Percentiles rank a stretch among this genome's conserved stretches.
These are phyloP conservation scores for Chironomus riparius DNA, from an alignment of 2,888 invertebrate species.

Conservation along the genomic window DNA sequence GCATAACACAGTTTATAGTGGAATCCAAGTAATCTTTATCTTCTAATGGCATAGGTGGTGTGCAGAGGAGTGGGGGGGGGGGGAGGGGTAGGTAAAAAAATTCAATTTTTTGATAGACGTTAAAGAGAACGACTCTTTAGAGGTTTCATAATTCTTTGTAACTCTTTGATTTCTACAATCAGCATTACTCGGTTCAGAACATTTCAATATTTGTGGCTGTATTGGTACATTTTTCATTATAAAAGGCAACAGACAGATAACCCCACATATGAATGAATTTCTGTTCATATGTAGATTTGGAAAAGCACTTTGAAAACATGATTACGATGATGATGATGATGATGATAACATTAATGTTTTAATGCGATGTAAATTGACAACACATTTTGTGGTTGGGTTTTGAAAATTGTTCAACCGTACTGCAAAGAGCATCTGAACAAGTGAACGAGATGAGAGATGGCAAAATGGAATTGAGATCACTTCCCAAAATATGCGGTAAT, in stretches of 20 bases:
- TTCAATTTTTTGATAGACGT: too few relatives aligned
- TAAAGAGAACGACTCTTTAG: too few relatives aligned
- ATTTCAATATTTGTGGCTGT: background rate
- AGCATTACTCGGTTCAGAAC: too few relatives aligned
- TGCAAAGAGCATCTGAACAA: background rate
- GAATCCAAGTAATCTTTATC: too few relatives aligned
- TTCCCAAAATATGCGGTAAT: background rate
- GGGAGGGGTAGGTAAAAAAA: too few relatives aligned
- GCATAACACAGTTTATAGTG: too few relatives aligned
- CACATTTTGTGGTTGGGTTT: background rate
- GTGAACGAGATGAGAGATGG: background rate
- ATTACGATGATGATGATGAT: background rate
- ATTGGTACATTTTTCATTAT: background rate
- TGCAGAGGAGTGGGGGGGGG: too few relatives aligned
- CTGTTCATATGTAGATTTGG: background rate
- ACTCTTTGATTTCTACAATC: too few relatives aligned
- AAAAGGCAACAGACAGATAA: too few relatives aligned
- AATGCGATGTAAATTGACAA: conserved; percentile 10
- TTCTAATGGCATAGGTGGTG: too few relatives aligned
- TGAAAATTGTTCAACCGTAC: background rate
- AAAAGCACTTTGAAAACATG: background rate
- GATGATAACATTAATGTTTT: background rate
- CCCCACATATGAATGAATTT: background rate
- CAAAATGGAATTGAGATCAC: background rate
- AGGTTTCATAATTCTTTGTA: too few relatives aligned